These are phyloP conservation scores for Pilophorus perplexus DNA, from an alignment of 2,888 invertebrate species.

Conservation along the genomic window DNA sequence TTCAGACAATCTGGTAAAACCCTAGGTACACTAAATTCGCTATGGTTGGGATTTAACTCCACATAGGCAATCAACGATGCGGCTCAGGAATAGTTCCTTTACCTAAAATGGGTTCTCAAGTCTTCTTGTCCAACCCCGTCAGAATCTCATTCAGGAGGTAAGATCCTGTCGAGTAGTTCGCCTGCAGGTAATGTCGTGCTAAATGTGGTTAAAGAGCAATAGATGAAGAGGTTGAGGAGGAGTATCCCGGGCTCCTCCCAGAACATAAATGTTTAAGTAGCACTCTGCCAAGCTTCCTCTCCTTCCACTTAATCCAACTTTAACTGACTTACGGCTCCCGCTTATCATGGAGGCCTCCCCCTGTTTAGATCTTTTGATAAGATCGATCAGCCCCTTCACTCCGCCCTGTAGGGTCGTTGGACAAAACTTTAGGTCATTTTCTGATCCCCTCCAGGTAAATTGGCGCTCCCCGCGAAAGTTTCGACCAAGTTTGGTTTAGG, in stretches of 20 bases:
- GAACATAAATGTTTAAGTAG: conserved; percentile 41
- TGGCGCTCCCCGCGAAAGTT: conserved; percentile 20
- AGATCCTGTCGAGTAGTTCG: not conserved
- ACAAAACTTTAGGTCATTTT: conserved; percentile 35
- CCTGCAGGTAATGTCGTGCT: conserved; percentile 10
- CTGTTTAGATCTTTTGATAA: conserved; percentile 35
- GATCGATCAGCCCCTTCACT: conserved; percentile 33
- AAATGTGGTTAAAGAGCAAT: conserved; percentile 31
- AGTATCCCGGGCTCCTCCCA: conserved; percentile 22
- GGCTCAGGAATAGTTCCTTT: too few relatives aligned
- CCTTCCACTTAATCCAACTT: conserved; percentile 38
- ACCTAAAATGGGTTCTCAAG: too few relatives aligned
- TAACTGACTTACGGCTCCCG: conserved; percentile 38
- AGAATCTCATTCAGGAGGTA: too few relatives aligned
- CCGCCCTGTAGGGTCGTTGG: not conserved
- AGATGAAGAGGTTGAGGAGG: conserved; percentile 24
- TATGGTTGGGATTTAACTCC: too few relatives aligned
- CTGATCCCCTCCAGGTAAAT: conserved; percentile 38
- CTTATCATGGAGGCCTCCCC: conserved; percentile 25
- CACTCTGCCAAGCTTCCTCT: conserved; percentile 27
- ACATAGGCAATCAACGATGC: too few relatives aligned
- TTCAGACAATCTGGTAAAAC: too few relatives aligned
- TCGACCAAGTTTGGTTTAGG: conserved; percentile 11
- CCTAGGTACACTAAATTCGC: too few relatives aligned
- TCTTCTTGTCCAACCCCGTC: too few relatives aligned